Evolutionary conservation across 2,113 vertebrate genomes (phyloP).

Genomic region (Hemichromis elongatus): DNA sequence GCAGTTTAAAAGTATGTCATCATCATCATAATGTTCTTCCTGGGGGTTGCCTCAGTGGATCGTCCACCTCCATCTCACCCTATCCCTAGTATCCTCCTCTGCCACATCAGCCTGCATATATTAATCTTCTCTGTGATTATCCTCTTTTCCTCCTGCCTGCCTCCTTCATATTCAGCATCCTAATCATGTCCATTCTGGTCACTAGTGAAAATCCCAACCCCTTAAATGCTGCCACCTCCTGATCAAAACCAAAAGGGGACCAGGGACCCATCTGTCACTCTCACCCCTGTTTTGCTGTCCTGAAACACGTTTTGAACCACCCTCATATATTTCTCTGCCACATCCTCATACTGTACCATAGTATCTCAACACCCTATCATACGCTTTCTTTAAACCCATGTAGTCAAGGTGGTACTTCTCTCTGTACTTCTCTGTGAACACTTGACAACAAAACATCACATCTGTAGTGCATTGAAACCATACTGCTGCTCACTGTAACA

Average conservation of each 20-base stretch:
- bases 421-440: not conserved
- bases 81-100: too few relatives aligned
- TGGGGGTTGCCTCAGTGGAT: not conserved
- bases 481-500: not conserved
- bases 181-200: not conserved
- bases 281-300: not conserved
- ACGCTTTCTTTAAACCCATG: not conserved
- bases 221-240: not conserved
- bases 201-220: not conserved
- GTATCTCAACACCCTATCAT: not conserved
- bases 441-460: not conserved
- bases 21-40: rapidly evolving
- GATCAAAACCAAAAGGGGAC: not conserved
- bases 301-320: not conserved
- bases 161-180: not conserved
- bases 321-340: not conserved
- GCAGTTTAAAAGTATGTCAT: rapidly evolving
- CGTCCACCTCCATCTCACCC: not conserved
- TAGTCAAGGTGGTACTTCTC: not conserved
- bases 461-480: not conserved
- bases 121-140: not conserved
- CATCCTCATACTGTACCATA: not conserved
- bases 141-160: rapidly evolving
- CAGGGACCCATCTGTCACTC: not conserved
- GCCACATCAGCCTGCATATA: not conserved